These are phyloP conservation scores for Diadophis punctatus DNA, from an alignment of 2,113 vertebrate species.

Conservation along the genomic window DNA sequence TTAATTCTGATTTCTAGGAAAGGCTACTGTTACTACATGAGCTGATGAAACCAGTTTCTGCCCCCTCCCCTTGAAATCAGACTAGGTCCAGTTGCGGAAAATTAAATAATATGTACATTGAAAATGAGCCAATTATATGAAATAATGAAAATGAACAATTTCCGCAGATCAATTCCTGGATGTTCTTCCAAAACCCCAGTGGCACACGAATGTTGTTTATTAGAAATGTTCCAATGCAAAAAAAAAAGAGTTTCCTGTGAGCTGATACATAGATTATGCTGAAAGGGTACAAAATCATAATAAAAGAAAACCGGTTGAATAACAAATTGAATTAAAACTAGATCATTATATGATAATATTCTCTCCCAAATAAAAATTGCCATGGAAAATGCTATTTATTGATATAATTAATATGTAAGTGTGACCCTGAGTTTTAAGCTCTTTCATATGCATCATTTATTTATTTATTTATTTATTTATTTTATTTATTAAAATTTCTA, in stretches of 20 bases:
- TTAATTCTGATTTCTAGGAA: conserved; percentile 31
- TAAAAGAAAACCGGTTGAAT: conserved; percentile 8
- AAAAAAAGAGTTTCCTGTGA: not conserved
- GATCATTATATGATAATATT: conserved; percentile 14
- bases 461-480: too few species aligned
- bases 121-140: not conserved
- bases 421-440: not conserved
- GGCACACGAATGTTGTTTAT: not conserved
- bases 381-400: conserved; percentile 15
- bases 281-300: conserved; percentile 3
- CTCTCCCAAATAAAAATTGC: conserved; percentile 3
- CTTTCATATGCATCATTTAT: not conserved
- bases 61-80: not conserved
- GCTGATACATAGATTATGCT: conserved; percentile 5
- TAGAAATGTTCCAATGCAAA: not conserved
- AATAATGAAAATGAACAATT: not conserved
- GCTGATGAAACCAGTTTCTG: conserved; percentile 3
- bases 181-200: not conserved
- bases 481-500: too few species aligned
- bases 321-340: not conserved
- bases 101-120: not conserved
- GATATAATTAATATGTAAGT: not conserved
- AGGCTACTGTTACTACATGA: conserved; percentile 22
- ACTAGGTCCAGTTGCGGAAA: not conserved
- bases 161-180: not conserved